Evolutionary conservation across 2,797 vertebrate genomes (phyloP), one percentile per base, ranked within the genome.

Genomic region (Coccyzus lansbergi): DNA sequence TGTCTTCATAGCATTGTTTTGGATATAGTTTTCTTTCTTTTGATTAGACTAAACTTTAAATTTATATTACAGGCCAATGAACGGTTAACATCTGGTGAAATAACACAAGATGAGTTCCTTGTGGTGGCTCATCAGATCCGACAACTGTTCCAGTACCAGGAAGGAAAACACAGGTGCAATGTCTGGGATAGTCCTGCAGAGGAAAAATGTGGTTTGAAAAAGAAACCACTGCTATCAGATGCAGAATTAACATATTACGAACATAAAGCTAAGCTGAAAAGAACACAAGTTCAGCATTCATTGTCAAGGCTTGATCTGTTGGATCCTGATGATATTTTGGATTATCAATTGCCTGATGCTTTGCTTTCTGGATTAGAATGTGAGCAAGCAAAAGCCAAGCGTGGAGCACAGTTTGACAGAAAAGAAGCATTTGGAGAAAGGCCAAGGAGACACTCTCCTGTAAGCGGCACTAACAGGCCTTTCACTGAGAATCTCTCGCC

Each of bases 91-190:
- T 98, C 98, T 20, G 99, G 99, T 2, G 99, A 99, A 97, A 99
- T 99, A 94, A 98, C 99, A 9, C 98, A 99, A 87, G 99, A 99
- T 71, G 99, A 99, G 33, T 99, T 99, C 93, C 98, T 99, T 44
- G 96, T 98, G 93, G 98, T 99, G 93, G 99, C 98, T 82, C 99
- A 99, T 97, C 98, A 99, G 97, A 99, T 99, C 95, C 98, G 98
- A 33, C 98, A 99, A 77, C 97, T 99, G 69, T 99, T 99, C 97
- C 99, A 99, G 96, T 99, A 99, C 94, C 99, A 99, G 98, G 99
- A 99, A 97, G 99, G 99, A 98, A 99, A 98, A 96, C 98, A 98
- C 95, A 98, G 98, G 71, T 98, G 98, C 4, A 98, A 97, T 84
- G 97, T 97, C 55, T 99, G 99, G 98, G 98, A 99, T 77, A 98